Percentiles rank a stretch among this genome's conserved stretches.
These are phyloP conservation scores for Erinaceus europaeus DNA, from an alignment of 2,113 vertebrate genomes.

Conservation along the genomic window DNA sequence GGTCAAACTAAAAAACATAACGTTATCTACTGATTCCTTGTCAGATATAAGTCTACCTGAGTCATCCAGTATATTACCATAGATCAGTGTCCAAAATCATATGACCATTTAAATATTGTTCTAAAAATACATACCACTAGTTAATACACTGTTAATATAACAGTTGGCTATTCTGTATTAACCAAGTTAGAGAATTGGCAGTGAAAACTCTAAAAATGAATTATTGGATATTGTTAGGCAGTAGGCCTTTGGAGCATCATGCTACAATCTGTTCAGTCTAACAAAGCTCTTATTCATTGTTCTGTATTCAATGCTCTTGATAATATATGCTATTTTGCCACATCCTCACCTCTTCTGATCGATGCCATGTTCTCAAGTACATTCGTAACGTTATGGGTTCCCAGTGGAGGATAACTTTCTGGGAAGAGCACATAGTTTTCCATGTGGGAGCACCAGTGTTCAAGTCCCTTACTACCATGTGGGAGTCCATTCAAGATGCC, in stretches of 20 bases:
- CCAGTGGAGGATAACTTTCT: too few species aligned
- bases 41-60: too few species aligned
- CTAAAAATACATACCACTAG: not conserved
- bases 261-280: fast-evolving
- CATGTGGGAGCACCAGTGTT: too few species aligned
- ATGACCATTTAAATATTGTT: not conserved
- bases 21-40: not conserved
- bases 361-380: not conserved
- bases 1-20: not conserved
- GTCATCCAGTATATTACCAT: not conserved
- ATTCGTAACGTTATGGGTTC: not conserved
- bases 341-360: not conserved
- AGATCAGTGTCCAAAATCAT: not conserved
- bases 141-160: not conserved
- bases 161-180: not conserved
- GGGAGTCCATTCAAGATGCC: too few species aligned
- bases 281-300: not conserved
- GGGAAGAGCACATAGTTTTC: too few species aligned
- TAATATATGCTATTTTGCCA: not conserved
- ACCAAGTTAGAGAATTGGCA: not conserved
- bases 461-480: too few species aligned
- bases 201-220: not conserved
- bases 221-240: not conserved
- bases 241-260: not conserved
- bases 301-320: not conserved